Evolutionary conservation across 2,888 invertebrate genomes (phyloP), one percentile per base, ranked within the genome.

Genomic region (Stenodera caucasica): DNA sequence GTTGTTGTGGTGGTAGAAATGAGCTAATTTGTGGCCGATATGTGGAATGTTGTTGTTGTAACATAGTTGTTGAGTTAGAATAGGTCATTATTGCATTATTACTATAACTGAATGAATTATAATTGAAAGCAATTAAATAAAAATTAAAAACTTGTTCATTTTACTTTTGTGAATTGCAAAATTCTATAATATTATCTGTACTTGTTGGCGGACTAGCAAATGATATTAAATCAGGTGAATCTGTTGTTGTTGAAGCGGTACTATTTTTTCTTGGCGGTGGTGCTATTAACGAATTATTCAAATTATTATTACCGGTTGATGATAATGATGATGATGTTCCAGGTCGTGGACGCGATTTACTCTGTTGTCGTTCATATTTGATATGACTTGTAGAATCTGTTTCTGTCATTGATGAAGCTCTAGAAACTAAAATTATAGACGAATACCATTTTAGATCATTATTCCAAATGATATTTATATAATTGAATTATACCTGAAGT

Each of bases 171-270:
- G 84, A 79, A 71, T 85, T 84, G 61, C 87, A 85, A 69, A 87
- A 83, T 65, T 87, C 85, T 9, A 75, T 69, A 65, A 87, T 87
- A 69, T 87, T 82, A 55, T 84, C 83, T 9, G 82, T 81, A 76
- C 84, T 78, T 59, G 83, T 79, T 66, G 83, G 78, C 18, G 90
- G 90, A 77, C 88, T 90, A 18, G 86, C 80, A 75, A 90, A 90
- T 12, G 89, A 90, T 70, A 90, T 90, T 65, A 90, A 80, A 81
- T 90, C 90, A 61, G 84, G 86, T 26, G 81, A 80, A 55, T 75
- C 74, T 3, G 68, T 67, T 51, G 81, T 82, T 0, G 82, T 82
- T 65, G 83, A 81, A n/a, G n/a, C n/a, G 18, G 81, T 76, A 64
- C 75, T 79, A 63, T 76, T 78, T 54, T 74, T 67, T 6, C 72